phyloP scores from a whole-genome alignment of 2,888 invertebrate species.

The Bibio marci region DNA sequence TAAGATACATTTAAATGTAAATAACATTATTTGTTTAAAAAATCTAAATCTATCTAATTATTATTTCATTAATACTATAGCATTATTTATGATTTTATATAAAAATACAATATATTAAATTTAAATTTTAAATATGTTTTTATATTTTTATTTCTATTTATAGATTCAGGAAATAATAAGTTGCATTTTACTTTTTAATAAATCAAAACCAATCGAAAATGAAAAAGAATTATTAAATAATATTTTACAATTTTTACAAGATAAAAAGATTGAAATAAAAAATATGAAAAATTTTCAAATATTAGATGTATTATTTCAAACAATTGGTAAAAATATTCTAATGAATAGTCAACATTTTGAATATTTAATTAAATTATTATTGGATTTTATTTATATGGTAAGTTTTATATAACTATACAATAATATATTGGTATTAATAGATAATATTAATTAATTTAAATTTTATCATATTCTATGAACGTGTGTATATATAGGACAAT shows the following conservation, averaged over 20 bases:
- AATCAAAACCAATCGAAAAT: not conserved
- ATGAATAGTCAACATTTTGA: conserved; percentile 25
- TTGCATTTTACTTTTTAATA: conserved; percentile 1
- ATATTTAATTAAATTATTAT: conserved; percentile 5
- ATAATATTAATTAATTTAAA: too few species aligned
- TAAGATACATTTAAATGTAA: too few species aligned
- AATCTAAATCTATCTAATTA: too few species aligned
- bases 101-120: too few species aligned
- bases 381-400: conserved; percentile 2
- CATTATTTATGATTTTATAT: too few species aligned
- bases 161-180: conserved; percentile 4
- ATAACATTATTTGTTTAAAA: too few species aligned
- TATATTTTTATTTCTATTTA: too few species aligned
- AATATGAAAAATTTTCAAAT: conserved; percentile 19
- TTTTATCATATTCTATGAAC: conserved; percentile 1
- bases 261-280: conserved; percentile 19
- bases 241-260: conserved; percentile 5
- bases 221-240: conserved; percentile 1
- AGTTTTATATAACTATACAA: not conserved
- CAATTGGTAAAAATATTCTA: conserved; percentile 25
- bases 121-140: too few species aligned
- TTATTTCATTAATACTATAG: too few species aligned
- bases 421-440: not conserved
- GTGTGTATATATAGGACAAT: not conserved
- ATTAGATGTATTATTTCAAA: conserved; percentile 22